phyloP scores from a whole-genome alignment of 2,113 vertebrate genomes.

The Dicentrarchus labrax region DNA sequence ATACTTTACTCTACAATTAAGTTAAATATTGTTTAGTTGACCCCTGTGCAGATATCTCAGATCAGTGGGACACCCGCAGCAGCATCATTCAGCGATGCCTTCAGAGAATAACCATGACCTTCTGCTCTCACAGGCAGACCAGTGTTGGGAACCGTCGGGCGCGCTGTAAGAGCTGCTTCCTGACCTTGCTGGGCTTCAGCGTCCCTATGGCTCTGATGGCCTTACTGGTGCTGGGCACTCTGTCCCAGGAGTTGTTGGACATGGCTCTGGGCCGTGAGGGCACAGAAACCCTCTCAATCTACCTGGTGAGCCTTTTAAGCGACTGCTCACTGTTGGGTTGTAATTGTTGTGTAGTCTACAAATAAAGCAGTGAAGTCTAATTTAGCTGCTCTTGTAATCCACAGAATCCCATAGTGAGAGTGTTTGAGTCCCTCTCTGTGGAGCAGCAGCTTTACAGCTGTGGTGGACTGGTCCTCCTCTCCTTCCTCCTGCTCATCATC shows the following conservation, averaged over 20 bases:
- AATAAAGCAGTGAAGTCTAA: not conserved
- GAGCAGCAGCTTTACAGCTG: constrained; percentile 80
- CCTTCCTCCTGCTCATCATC: constrained; percentile 84
- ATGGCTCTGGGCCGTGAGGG: constrained; percentile 75
- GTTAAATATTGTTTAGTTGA: too few relatives aligned
- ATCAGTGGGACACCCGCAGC: not conserved
- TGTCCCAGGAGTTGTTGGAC: constrained; percentile 80
- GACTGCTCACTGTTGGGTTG: not conserved
- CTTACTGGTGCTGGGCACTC: constrained; percentile 76
- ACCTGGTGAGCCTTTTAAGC: constrained; percentile 78
- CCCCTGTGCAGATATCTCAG: not conserved
- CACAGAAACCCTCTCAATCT: constrained; percentile 76
- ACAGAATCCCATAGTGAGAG: constrained; percentile 77
- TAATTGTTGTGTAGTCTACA: not conserved
- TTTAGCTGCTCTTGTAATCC: constrained; percentile 9
- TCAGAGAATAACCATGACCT: not conserved
- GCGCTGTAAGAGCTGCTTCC: constrained; percentile 83
- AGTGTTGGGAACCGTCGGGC: constrained; percentile 77
- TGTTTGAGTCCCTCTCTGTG: constrained; percentile 76
- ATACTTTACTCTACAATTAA: too few relatives aligned
- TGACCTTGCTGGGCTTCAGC: constrained; percentile 83
- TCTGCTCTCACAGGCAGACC: constrained; percentile 72
- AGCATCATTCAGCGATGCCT: too few relatives aligned
- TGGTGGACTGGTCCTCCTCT: constrained; percentile 80
- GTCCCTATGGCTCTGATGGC: constrained; percentile 83